Base-by-base conservation (phyloP, 2,888 invertebrate genomes). In the Pyrochroa serraticornis region DNA sequence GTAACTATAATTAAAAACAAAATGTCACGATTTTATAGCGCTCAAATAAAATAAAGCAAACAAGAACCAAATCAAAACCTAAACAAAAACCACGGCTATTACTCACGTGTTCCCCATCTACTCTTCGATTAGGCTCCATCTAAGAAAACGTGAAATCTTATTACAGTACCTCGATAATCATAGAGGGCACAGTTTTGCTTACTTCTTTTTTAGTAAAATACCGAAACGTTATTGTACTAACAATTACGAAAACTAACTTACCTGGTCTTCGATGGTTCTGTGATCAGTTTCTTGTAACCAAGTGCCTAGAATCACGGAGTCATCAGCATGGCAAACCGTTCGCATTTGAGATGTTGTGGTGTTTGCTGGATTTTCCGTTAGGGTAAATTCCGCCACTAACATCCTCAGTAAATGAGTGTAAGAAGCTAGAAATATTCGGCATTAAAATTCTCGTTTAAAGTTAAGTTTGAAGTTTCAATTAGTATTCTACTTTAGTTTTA, bases 271-370 rank as follows among this genome's bases (percentile, higher is more conserved):
- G 65, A 98, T 95, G 42, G 92, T 92, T 60, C 94, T 90, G 78
- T 98, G 97, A 78, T 97, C 97, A 0, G 95, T 96, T 76, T 97
- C 96, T 76, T 95, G 94, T 36, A 97, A 85, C 93, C 96, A 96
- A 45, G 95, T 94, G 7, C 96, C 96, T 33, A 97, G 82, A 51
- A 98, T 89, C 37, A 96, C 92, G 0, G 95, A 93, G 78, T 94
- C 93, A 73, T 93, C 92, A 6, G 90, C 89, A 75, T 93, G 92
- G 71, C 95, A 95, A 57, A 93, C 86, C n/a, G 87, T 84, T 42
- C 92, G 82, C 60, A 94, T 81, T 62, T 91, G 84, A 0, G 95
- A 95, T 12, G 90, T 94, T 0, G 94, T 92, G 2, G 95, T 96
- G 68, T 93, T 93, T 7, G 95, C 93, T 13, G 91, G 90, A 76